phyloP scores from a whole-genome alignment of 2,888 invertebrate species.

The Apantesis nais region DNA sequence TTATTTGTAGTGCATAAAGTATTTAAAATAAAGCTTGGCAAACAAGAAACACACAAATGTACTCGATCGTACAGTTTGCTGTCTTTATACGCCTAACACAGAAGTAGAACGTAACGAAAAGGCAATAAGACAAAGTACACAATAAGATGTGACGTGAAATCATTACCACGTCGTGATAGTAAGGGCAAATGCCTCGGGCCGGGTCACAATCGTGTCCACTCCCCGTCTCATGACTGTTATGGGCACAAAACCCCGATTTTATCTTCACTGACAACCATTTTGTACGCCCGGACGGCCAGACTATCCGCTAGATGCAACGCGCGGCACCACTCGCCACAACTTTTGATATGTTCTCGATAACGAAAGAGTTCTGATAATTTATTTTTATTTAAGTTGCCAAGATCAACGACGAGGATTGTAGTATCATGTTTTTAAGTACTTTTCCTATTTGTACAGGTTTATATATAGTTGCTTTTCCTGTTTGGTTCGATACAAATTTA shows the following conservation, averaged over 20 bases:
- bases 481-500: constrained; percentile 7
- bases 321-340: constrained; percentile 22
- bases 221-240: constrained; percentile 53
- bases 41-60: background rate
- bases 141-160: constrained; percentile 56
- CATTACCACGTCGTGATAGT: constrained; percentile 56
- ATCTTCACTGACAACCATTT: constrained; percentile 59
- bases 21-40: background rate
- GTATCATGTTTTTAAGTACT: constrained; percentile 6
- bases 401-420: background rate
- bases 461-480: constrained; percentile 19
- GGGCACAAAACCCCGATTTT: constrained; percentile 57
- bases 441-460: background rate
- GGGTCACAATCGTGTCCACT: constrained; percentile 61
- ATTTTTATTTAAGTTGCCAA: constrained; percentile 5
- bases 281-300: constrained; percentile 34
- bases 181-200: constrained; percentile 55
- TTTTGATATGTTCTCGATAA: constrained; percentile 30
- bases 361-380: background rate
- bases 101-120: constrained; percentile 30
- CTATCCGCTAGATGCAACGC: constrained; percentile 19
- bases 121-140: constrained; percentile 44
- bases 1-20: background rate
- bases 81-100: too few species aligned
- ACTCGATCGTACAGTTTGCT: background rate